phyloP scores from a whole-genome alignment of 2,113 vertebrate species.

The Rhadina sibilatrix region DNA sequence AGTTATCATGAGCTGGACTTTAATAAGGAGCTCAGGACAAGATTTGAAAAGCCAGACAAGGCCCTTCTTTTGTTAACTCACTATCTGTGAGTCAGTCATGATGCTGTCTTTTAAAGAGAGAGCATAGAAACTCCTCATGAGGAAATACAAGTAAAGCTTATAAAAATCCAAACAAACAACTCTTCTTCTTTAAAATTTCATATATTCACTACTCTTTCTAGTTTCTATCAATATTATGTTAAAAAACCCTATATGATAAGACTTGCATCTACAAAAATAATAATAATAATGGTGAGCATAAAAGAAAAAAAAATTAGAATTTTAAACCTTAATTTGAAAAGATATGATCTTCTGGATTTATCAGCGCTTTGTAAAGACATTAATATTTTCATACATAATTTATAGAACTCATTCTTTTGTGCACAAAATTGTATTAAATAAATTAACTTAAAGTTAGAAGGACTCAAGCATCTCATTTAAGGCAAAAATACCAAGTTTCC shows the following conservation, averaged over 20 bases:
- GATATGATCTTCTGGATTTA: constrained; percentile 79
- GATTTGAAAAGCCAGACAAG: neutral
- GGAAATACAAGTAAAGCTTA: neutral
- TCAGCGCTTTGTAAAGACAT: constrained; percentile 83
- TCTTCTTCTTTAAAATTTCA: constrained; percentile 15
- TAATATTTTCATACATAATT: constrained; percentile 85
- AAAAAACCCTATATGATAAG: constrained; percentile 21
- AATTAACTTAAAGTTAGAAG: constrained; percentile 88
- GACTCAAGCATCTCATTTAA: constrained; percentile 90
- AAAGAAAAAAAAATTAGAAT: constrained; percentile 52
- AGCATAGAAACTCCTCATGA: neutral
- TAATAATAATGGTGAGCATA: constrained; percentile 43
- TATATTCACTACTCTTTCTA: constrained; percentile 43
- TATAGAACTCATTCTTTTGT: constrained; percentile 81
- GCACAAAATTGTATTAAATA: constrained; percentile 88
- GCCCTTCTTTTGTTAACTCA: neutral
- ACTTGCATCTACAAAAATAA: constrained; percentile 61
- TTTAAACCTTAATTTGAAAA: constrained; percentile 68
- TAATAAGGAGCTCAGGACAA: neutral
- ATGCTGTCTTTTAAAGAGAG: neutral
- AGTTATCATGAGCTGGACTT: neutral
- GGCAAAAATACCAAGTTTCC: constrained; percentile 85
- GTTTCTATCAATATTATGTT: constrained; percentile 29
- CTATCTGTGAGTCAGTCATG: too few relatives aligned
- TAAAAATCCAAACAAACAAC: constrained; percentile 43